Evolutionary conservation across 2,113 vertebrate species (phyloP).

Genomic region (Sylvilagus bachmani): DNA sequence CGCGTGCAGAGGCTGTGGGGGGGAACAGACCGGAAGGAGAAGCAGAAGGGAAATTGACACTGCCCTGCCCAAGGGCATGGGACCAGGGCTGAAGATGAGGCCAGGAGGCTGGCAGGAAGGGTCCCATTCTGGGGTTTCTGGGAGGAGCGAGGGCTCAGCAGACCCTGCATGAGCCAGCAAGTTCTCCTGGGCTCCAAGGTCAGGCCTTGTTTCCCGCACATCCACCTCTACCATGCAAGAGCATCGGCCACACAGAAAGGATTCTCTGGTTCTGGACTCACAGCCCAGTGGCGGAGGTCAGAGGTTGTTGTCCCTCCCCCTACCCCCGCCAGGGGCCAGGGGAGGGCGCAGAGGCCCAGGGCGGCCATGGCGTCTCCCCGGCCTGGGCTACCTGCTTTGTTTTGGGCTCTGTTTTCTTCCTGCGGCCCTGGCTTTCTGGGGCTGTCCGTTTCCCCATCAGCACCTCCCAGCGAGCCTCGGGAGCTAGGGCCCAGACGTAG

Average conservation of each 20-base stretch:
- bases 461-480: not conserved
- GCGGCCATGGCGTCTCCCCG: not conserved
- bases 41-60: not conserved
- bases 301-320: too few relatives aligned
- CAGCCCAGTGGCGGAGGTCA: accelerated
- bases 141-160: not conserved
- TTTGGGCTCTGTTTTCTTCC: too few relatives aligned
- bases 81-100: not conserved
- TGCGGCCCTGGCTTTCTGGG: accelerated
- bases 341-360: not conserved
- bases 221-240: not conserved
- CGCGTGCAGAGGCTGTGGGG: not conserved
- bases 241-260: not conserved
- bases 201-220: too few relatives aligned
- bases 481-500: accelerated
- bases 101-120: accelerated
- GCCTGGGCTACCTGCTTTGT: not conserved
- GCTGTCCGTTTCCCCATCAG: not conserved
- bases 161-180: not conserved
- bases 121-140: not conserved
- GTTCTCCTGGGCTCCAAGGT: not conserved
- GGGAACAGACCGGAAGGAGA: too few relatives aligned
- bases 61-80: accelerated
- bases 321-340: too few relatives aligned
- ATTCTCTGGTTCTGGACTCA: not conserved